Percentiles rank a stretch among this genome's conserved stretches.
These are phyloP conservation scores for Cheilosia vernalis DNA, from an alignment of 2,888 invertebrate species.

Conservation along the genomic window DNA sequence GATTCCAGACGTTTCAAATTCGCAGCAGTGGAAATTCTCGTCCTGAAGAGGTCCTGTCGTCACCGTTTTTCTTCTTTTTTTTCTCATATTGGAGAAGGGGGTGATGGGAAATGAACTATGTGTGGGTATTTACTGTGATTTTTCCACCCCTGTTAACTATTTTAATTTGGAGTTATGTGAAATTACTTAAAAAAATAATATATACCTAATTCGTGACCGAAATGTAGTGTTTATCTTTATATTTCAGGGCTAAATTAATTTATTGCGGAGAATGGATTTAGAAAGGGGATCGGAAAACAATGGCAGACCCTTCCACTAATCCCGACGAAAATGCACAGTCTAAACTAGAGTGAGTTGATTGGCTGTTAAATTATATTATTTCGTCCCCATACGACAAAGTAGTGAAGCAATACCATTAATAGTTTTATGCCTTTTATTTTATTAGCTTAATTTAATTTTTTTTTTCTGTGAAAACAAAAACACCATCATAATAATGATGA, in stretches of 20 bases:
- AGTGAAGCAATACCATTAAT: slow-evolving; percentile 51
- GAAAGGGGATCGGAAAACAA: slow-evolving; percentile 61
- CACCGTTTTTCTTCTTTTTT: slow-evolving; percentile 27
- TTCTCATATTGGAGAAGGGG: slow-evolving; percentile 29
- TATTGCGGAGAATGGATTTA: slow-evolving; percentile 64
- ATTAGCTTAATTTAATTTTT: slow-evolving; percentile 21
- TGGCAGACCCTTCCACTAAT: slow-evolving; percentile 68
- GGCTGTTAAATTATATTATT: slow-evolving; percentile 22
- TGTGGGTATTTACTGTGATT: slow-evolving; percentile 66
- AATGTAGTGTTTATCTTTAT: slow-evolving; percentile 23
- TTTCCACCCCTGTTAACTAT: slow-evolving; percentile 50
- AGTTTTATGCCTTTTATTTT: slow-evolving; percentile 16
- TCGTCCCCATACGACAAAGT: neutral
- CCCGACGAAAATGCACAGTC: slow-evolving; percentile 52
- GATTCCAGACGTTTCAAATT: slow-evolving; percentile 74
- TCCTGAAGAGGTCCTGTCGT: slow-evolving; percentile 67
- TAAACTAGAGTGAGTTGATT: slow-evolving; percentile 65
- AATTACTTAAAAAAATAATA: slow-evolving; percentile 23
- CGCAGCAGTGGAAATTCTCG: slow-evolving; percentile 61
- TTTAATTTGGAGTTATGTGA: slow-evolving; percentile 33
- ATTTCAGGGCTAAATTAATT: slow-evolving; percentile 56
- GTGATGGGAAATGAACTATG: slow-evolving; percentile 53
- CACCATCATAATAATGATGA: slow-evolving; percentile 10
- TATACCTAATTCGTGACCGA: slow-evolving; percentile 26
- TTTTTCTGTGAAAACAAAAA: slow-evolving; percentile 48